Conservation (phyloP, 1,140 invertebrate genomes). For the Panagrolaimus sp. region DNA sequence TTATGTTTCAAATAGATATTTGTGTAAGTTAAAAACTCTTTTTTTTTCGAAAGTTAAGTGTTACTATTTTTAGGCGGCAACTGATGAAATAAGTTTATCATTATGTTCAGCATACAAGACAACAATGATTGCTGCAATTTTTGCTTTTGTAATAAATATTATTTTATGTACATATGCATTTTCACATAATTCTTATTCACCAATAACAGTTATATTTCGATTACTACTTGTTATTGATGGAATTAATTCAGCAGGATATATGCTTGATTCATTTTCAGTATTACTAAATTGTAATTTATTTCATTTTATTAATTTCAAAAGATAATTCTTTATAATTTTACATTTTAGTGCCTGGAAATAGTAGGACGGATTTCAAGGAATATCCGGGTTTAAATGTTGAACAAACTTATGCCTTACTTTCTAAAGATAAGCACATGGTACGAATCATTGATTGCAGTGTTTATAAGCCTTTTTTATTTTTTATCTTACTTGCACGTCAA, state of each 20-base stretch:
- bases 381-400: conserved; percentile 1
- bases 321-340: neutral
- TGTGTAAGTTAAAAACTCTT: conserved; percentile 25
- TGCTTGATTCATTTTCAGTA: conserved; percentile 24
- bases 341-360: conserved; percentile 9
- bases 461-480: conserved; percentile 33
- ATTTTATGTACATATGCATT: conserved; percentile 22
- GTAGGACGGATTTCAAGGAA: neutral
- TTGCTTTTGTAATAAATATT: conserved; percentile 27
- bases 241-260: conserved; percentile 22
- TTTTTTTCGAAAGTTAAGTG: neutral
- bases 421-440: conserved; percentile 16
- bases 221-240: conserved; percentile 27
- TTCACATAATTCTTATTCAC: conserved; percentile 33
- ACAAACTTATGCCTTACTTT: conserved; percentile 3
- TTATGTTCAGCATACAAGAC: conserved; percentile 17
- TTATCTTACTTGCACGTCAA: conserved; percentile 27
- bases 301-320: neutral
- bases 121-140: conserved; percentile 22
- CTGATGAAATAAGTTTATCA: neutral
- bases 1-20: conserved; percentile 25
- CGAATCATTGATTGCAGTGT: conserved; percentile 24
- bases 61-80: neutral
- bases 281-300: conserved; percentile 26
- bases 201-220: conserved; percentile 33